Base-by-base conservation (phyloP, 2,797 vertebrate species). In the Mareca strepera region DNA sequence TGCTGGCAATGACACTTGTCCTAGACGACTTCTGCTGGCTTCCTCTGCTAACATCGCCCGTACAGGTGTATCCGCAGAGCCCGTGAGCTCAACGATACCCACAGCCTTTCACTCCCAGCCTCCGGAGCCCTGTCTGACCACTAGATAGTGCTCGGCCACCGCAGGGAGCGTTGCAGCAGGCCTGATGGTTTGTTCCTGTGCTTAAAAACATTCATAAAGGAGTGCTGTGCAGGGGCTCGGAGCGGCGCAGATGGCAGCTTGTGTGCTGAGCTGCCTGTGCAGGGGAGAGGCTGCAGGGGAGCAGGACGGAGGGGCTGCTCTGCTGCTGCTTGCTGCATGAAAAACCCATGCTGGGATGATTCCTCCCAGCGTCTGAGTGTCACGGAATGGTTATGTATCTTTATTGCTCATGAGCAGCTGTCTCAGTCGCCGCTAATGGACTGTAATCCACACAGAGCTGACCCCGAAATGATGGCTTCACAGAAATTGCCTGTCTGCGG, bases 191-290 rank as follows among this genome's bases (percentile, higher is more conserved):
- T 3, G 35, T 6, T 7, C 5, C 3, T 28, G 23, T 6, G 18
- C 18, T 63, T 53, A 25, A 48, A 31, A 26, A 41, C 41, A 5
- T 33, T 37, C 25, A 26, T 20, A 7, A 58, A 44, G 0, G 1
- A 8, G 33, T 1, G 37, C n/a, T 15, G 43, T 0, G 15, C 60
- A 4, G 37, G 81, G 80, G 53, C 59, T 76, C 3, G 4, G 39
- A 0, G 10, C 6, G 52, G 26, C 1, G 18, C 56, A 1, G n/a
- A 4, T 4, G n/a, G 55, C 12, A 8, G 37, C 50, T 8, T 2
- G 52, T 0, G 7, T 25, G 72, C 2, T 0, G 53, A 23, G 80
- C 46, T 33, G 31, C 8, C 44, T 35, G 17, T 58, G 55, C 31
- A 13, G 55, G 31, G 20, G 14, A 35, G 37, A 7, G 31, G 55